Percentiles rank a stretch among this genome's conserved stretches.
Evolutionary conservation across 1,140 invertebrate genomes (phyloP).

Genomic region (fruit fly (Drosophila melanogaster)): Release_6_plus_ISO1_MT NC_004354.4:9689001-9689500

Average conservation of each 20-base stretch:
- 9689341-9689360: background rate
- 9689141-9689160: constrained; percentile 70
- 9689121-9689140: constrained; percentile 52
- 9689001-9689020: constrained; percentile 22
- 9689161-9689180: constrained; percentile 68
- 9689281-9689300: too few species aligned
- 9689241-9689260: background rate
- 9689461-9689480: constrained; percentile 69
- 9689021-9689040: constrained; percentile 16
- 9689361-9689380: too few species aligned
- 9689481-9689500: constrained; percentile 42
- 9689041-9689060: background rate
- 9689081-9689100: constrained; percentile 54
- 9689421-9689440: constrained; percentile 33
- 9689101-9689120: constrained; percentile 59
- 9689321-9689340: background rate
- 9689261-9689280: too few species aligned
- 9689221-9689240: background rate
- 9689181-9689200: background rate
- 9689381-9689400: constrained; percentile 15
- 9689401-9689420: constrained; percentile 45
- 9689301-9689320: too few species aligned
- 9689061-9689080: constrained; percentile 2
- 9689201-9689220: constrained; percentile 14
- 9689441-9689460: constrained; percentile 65